Percentiles rank a stretch among this genome's conserved stretches.
Conservation (phyloP, 2,888 invertebrate species). For the Microchrysa polita region DNA sequence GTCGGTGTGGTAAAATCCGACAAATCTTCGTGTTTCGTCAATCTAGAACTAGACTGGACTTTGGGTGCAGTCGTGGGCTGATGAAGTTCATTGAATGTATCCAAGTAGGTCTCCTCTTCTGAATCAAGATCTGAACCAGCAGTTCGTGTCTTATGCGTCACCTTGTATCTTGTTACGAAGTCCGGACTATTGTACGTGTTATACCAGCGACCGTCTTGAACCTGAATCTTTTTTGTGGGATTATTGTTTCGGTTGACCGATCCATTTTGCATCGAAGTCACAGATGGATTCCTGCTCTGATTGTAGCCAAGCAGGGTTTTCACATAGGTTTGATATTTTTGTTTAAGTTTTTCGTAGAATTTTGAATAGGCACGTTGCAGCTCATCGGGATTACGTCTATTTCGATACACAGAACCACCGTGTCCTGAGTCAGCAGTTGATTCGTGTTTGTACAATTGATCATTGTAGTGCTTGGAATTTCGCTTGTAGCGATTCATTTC, state of each 20-base stretch:
- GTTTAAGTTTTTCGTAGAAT: slow-evolving; percentile 60
- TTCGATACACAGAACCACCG: slow-evolving; percentile 39
- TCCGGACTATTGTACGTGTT: slow-evolving; percentile 56
- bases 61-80: slow-evolving; percentile 53
- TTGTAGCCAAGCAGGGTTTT: slow-evolving; percentile 58
- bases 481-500: slow-evolving; percentile 43
- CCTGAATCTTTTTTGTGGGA: slow-evolving; percentile 53
- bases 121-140: slow-evolving; percentile 51
- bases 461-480: background rate
- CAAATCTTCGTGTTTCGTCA: slow-evolving; percentile 3
- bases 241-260: slow-evolving; percentile 49
- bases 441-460: slow-evolving; percentile 6
- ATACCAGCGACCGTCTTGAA: slow-evolving; percentile 57
- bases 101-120: slow-evolving; percentile 38
- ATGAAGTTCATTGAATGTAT: slow-evolving; percentile 29
- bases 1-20: background rate
- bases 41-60: slow-evolving; percentile 53
- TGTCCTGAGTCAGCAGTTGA: background rate
- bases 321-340: slow-evolving; percentile 61
- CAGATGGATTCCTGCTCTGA: slow-evolving; percentile 49
- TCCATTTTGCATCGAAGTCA: slow-evolving; percentile 15
- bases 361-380: slow-evolving; percentile 59
- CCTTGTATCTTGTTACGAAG: slow-evolving; percentile 53
- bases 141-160: slow-evolving; percentile 55
- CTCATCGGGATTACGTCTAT: slow-evolving; percentile 55